phyloP scores from a whole-genome alignment of 2,888 invertebrate species.

The Thelaira solivaga region DNA sequence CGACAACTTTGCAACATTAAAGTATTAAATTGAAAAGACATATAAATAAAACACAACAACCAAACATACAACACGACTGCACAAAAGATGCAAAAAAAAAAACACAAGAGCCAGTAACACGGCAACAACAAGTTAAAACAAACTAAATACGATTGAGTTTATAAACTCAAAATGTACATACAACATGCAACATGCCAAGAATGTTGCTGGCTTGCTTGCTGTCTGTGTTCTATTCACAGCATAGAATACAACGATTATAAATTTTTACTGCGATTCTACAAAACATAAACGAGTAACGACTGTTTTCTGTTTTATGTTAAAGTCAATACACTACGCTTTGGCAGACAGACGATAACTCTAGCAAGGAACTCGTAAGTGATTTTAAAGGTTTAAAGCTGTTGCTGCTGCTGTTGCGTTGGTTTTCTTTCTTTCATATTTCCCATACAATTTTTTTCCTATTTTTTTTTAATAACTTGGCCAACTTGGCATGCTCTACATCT shows the following conservation, averaged over 20 bases:
- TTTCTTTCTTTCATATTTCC: slow-evolving; percentile 9
- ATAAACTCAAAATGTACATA: not conserved
- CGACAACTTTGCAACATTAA: slow-evolving; percentile 19
- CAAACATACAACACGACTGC: not conserved
- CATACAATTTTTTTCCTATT: too few species aligned
- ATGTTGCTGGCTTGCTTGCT: not conserved
- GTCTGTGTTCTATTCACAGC: not conserved
- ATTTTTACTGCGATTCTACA: not conserved
- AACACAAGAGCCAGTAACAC: slow-evolving; percentile 19
- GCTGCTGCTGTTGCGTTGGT: slow-evolving; percentile 11
- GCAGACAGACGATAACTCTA: slow-evolving; percentile 25
- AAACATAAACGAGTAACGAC: not conserved
- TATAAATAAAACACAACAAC: slow-evolving; percentile 27
- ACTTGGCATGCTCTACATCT: slow-evolving; percentile 39
- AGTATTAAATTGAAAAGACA: slow-evolving; percentile 44
- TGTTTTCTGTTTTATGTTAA: not conserved
- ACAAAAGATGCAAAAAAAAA: not conserved
- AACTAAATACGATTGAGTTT: slow-evolving; percentile 19
- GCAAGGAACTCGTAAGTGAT: slow-evolving; percentile 1
- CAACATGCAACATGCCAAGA: not conserved
- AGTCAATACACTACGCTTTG: not conserved
- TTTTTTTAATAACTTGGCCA: slow-evolving; percentile 46
- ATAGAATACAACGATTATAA: not conserved
- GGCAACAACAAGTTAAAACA: slow-evolving; percentile 24
- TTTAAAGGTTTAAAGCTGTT: slow-evolving; percentile 41